Evolutionary conservation across 1,140 invertebrate genomes (phyloP), one percentile per base, ranked within the genome.

Genomic region (Papilio helenus): DNA sequence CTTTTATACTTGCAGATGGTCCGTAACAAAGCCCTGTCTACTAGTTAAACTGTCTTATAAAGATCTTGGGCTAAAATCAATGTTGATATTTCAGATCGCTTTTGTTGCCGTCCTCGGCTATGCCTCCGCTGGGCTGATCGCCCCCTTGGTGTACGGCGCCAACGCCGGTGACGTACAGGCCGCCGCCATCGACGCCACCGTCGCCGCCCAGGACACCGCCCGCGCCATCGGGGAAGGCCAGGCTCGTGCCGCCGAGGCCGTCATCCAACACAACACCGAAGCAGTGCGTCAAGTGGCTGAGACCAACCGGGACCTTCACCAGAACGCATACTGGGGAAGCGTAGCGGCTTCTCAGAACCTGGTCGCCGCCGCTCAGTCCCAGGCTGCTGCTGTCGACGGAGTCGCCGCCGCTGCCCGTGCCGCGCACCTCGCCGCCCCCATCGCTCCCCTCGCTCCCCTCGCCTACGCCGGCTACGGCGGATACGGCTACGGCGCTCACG

Each of bases 291-390:
- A 87, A 73, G 91, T 85, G 34, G 92, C 92, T 68, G 93, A 93
- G 76, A 76, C 90, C 84, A 86, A 80, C 87, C 88, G 92, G 58
- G 87, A 93, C 85, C 46, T 93, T 78, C 84, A 94, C 87, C 89
- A 93, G 86, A 93, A 92, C 88, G 90, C 89, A 2, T 93, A 90
- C 89, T 94, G 93, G 93, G 89, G 89, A 74, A 80, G 82, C 26
- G 89, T 96, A 29, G 93, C 96, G 82, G 91, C 93, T 72, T 94
- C 95, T 84, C 94, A 96, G 83, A 90, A 90, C 87, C 79, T 83
- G 12, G 95, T 96, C 74, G 94, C 96, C 85, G 92, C 94, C 42
- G 95, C 95, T 61, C 96, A 96, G 80, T 96, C 95, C 93, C 95
- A 96, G 72, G 95, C 95, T 29, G 94, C 94, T 77, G 94, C 96